Base-by-base conservation (phyloP, 2,888 invertebrate species). In the Pristionchus fissidentatus region DNA sequence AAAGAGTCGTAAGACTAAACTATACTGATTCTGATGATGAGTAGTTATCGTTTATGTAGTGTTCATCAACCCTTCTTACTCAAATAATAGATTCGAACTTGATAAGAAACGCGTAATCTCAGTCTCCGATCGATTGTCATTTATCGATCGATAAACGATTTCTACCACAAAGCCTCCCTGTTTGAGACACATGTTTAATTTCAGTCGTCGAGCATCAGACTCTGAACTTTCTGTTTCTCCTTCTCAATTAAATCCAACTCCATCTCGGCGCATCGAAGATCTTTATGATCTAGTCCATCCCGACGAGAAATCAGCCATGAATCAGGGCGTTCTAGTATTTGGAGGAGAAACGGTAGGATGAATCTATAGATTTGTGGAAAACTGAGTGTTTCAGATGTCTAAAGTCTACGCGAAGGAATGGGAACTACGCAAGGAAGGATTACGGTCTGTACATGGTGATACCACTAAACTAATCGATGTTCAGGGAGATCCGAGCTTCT, bases 321-420 rank as follows among this genome's bases (percentile, higher is more conserved):
- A 60, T 26, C 38, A 77, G 3, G 85, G 66, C 29, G 70, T 82
- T 38, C 57, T 78, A 10, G 79, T 66, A 26, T 77, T 85, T 13
- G 84, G 85, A 55, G 79, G 49, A 19, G 41, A 77, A 35, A 85
- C 84, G 81, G 85, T 85, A 70, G 55, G 79, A 38, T 35, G 26
- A 32, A 43, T 57, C 26, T n/a, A 60, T 32, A 15, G 22, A 79
- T 79, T n/a, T 4, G 29, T n/a, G 4, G n/a, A 46, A 5, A 1
- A 5, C 26, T 29, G n/a, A n/a, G n/a, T 5, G 2, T 13, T 81
- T 26, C 41, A 85, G 85, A 85, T 85, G 84, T 75, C 77, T 7
- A 85, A 85, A 49, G 80, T 85, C 10, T 84, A 82, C 52, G 84
- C 85, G 13, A 77, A 84, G 35, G 79, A 84, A 38, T 85, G 78